A percentile compares a stretch with the other conserved stretches of the same genome.
phyloP scores from a whole-genome alignment of 2,113 vertebrate species.

The Lontra canadensis region DNA sequence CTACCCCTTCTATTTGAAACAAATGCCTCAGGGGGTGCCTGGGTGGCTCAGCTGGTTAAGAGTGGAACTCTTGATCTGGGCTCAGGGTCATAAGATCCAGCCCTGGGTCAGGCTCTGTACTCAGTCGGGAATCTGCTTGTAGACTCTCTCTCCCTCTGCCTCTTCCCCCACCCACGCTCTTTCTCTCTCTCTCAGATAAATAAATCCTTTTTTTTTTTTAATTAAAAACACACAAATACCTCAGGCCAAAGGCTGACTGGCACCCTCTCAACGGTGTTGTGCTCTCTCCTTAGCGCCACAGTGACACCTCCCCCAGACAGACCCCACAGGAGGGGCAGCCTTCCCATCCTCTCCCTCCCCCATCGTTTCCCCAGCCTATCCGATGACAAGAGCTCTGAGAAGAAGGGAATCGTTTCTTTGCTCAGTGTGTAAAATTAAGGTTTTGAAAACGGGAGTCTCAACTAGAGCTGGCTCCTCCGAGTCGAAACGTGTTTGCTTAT shows the following conservation, averaged over 20 bases:
- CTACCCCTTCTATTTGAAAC: background rate
- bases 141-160: background rate
- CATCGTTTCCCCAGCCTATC: background rate
- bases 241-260: background rate
- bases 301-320: background rate
- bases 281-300: background rate
- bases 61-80: background rate
- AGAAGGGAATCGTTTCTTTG: background rate
- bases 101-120: accelerated
- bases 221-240: background rate
- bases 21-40: background rate
- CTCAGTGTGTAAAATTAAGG: background rate
- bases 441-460: background rate
- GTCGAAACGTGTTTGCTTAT: background rate
- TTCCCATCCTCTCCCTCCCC: background rate
- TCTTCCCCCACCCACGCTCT: background rate
- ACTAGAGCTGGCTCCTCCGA: background rate
- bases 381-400: background rate
- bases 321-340: background rate
- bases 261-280: background rate
- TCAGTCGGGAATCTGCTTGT: background rate
- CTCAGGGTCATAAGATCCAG: background rate
- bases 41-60: background rate
- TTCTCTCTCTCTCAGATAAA: background rate
- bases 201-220: background rate